Evolutionary conservation across 2,888 invertebrate species (phyloP), one percentile per base, ranked within the genome.

Genomic region (Atrina japonica): DNA sequence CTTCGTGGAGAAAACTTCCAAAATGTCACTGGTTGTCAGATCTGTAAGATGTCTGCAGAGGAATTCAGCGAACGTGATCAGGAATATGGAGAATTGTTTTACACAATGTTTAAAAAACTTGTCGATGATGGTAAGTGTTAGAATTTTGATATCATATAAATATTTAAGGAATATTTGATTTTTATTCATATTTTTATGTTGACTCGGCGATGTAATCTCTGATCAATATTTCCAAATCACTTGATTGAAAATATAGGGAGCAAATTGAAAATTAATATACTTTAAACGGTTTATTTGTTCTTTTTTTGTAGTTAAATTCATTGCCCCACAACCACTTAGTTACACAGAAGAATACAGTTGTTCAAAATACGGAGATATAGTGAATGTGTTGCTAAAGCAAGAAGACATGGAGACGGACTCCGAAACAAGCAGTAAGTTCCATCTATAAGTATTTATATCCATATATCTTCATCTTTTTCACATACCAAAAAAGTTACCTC

Each of bases 1-100:
- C 76, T 86, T 6, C 68, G 78, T 11, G 84, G 83, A 3, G 86
- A 86, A 64, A 74, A 80, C 21, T 86, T 84, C 76, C 78, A 78
- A 35, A 73, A 76, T 9, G 71, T 86, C 16, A 75, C 80, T 1
- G 86, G 86, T 18, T 64, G 76, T 21, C 73, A 81, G 47, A 73
- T 86, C 11, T 83, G 82, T 65, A 63, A 74, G 52, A 83, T 86
- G 84, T 66, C 70, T 6, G 63, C 66, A 43, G 76, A 76, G 16
- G 83, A 84, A 14, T 83, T 86, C 40, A 53, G 61, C 49, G 52
- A 68, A 21, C 56, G 78, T 11, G 86, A 85, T 27, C 80, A 77
- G 5, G 58, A 75, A 40, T 86, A 80, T 53, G 86, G 86, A 9
- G 64, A 71, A 7, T 70, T 71, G 27, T 75, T 86, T 49, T 79